phyloP scores from a whole-genome alignment of 1,140 invertebrate species.

The Vanessa tameamea region DNA sequence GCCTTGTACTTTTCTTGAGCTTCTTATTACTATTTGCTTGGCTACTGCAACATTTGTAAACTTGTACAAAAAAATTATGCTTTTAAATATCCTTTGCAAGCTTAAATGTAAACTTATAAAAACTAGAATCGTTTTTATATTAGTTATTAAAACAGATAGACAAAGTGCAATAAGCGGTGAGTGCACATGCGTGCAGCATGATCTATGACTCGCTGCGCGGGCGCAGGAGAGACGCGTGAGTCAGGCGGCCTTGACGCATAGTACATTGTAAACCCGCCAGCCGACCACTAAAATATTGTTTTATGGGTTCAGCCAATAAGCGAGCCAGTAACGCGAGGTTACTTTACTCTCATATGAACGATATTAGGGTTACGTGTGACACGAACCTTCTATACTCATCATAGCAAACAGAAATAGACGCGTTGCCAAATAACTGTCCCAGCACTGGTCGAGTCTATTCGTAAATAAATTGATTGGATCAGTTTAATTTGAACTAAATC shows the following conservation, averaged over 20 bases:
- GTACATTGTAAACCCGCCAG: constrained; percentile 52
- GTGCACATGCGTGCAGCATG: constrained; percentile 38
- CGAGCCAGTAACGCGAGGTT: constrained; percentile 49
- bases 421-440: not conserved
- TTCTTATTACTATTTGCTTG: too few relatives aligned
- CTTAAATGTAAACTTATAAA: too few relatives aligned
- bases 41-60: too few relatives aligned
- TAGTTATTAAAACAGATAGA: constrained; percentile 16
- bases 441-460: not conserved
- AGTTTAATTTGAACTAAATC: not conserved
- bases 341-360: constrained; percentile 36
- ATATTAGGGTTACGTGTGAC: constrained; percentile 35
- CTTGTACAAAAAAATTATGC: too few relatives aligned
- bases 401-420: constrained; percentile 13
- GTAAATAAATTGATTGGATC: constrained; percentile 17
- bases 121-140: constrained; percentile 3
- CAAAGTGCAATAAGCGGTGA: constrained; percentile 23
- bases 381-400: constrained; percentile 29
- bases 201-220: constrained; percentile 36
- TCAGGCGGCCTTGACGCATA: constrained; percentile 70
- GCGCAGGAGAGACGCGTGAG: constrained; percentile 57
- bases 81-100: too few relatives aligned
- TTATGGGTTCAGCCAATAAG: constrained; percentile 39
- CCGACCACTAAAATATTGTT: constrained; percentile 61
- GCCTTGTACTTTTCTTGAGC: too few relatives aligned